Percentiles rank a stretch among this genome's conserved stretches.
Conservation (phyloP, 2,888 invertebrate species). For the Hemithea aestivaria region DNA sequence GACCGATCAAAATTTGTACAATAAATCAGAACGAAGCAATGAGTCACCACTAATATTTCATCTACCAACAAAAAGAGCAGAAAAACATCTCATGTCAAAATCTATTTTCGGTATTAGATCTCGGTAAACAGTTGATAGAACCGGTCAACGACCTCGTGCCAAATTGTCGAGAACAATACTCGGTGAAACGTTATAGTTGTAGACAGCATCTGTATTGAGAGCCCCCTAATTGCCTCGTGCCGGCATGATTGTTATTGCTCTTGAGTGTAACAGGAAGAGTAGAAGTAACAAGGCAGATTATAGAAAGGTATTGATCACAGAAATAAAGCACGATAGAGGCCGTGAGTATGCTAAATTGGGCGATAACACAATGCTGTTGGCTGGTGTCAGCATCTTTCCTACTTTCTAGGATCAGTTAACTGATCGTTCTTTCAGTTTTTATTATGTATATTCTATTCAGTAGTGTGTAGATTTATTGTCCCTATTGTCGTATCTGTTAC, state of each 20-base stretch:
- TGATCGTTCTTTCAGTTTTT: too few relatives aligned
- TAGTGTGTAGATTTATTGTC: too few relatives aligned
- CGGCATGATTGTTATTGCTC: slow-evolving; percentile 19
- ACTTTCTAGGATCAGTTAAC: too few relatives aligned
- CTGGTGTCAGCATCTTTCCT: too few relatives aligned
- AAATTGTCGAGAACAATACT: slow-evolving; percentile 72
- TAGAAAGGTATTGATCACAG: slow-evolving; percentile 23
- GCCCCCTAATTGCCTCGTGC: slow-evolving; percentile 31
- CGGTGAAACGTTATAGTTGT: slow-evolving; percentile 44
- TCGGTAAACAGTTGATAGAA: slow-evolving; percentile 56
- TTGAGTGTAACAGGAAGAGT: slow-evolving; percentile 20
- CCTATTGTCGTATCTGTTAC: too few relatives aligned
- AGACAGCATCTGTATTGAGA: slow-evolving; percentile 28
- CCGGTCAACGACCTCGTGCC: slow-evolving; percentile 62
- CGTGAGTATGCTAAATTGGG: too few relatives aligned
- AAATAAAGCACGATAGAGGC: too few relatives aligned
- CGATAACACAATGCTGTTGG: too few relatives aligned
- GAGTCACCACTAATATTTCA: slow-evolving; percentile 1
- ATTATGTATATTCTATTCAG: too few relatives aligned
- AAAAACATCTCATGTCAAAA: slow-evolving; percentile 29
- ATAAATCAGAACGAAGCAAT: too few relatives aligned
- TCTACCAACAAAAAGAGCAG: slow-evolving; percentile 6
- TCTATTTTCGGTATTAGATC: slow-evolving; percentile 47
- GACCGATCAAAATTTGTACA: too few relatives aligned
- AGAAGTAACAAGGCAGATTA: slow-evolving; percentile 14